These are phyloP conservation scores for Forbesichthys agassizii DNA, from an alignment of 2,113 vertebrate genomes.

Conservation along the genomic window DNA sequence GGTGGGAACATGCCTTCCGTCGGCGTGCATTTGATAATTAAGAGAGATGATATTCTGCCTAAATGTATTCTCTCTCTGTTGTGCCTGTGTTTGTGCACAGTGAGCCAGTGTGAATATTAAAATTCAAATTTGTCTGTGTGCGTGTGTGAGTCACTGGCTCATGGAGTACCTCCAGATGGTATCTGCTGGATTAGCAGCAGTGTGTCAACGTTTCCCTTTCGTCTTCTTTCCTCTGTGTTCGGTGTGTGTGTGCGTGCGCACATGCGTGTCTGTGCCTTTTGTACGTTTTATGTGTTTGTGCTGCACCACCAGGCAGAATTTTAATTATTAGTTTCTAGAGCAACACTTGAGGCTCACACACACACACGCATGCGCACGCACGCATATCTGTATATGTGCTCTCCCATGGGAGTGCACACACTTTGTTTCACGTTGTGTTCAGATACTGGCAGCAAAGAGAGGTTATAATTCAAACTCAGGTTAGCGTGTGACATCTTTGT, in stretches of 20 bases:
- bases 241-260: constrained; percentile 3
- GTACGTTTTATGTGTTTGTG: constrained; percentile 29
- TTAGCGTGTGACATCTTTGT: no score
- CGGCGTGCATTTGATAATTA: constrained; percentile 1
- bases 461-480: no score
- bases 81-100: constrained; percentile 17
- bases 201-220: constrained; percentile 46
- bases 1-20: no score
- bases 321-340: constrained; percentile 39
- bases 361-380: not conserved
- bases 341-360: constrained; percentile 35
- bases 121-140: not conserved
- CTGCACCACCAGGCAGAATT: constrained; percentile 42
- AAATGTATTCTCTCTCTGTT: constrained; percentile 6
- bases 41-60: constrained; percentile 8
- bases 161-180: constrained; percentile 63
- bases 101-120: constrained; percentile 20
- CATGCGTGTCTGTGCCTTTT: not conserved
- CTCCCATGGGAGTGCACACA: not conserved
- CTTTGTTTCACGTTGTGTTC: not conserved
- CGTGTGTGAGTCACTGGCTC: constrained; percentile 50
- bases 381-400: not conserved
- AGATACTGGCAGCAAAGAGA: no score
- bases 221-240: constrained; percentile 45
- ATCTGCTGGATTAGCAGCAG: constrained; percentile 62